Base-by-base conservation (phyloP, 35 echinoderm and acorn worm genomes). In the Heliocidaris erythrogramma region DNA sequence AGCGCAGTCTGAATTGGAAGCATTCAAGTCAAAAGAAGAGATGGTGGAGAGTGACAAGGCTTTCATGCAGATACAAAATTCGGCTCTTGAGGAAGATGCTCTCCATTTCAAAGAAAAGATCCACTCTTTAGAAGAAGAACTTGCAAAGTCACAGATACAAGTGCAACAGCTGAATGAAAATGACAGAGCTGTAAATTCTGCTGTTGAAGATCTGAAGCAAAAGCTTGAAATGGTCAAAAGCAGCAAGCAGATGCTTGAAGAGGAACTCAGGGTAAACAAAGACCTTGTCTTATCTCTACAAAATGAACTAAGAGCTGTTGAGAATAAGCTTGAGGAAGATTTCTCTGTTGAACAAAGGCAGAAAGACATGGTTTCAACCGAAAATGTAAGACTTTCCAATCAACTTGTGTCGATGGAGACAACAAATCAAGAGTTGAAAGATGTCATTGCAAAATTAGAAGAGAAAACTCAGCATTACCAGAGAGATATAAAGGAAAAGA, bases 401-500 rank as follows among this genome's bases (percentile, higher is more conserved):
- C 31, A 86, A 31, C 52, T 94, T 30, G 91, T 86, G 4, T 35
- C 30, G 2, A 84, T 93, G 2, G 30, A 85, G 17, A 94, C 27
- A 27, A 91, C 92, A 71, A 96, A 88, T 27, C 84, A 96, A 31
- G 31, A 94, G 85, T 29, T 96, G 2, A 61, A 86, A 29, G 65
- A 93, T 49, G 65, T 49, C 21, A 71, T 96, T 18, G 85, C 85
- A 53, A 31, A 87, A 31, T 89, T 48, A 89, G 11, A 89, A 48
- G 47, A 48, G 29, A 24, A 31, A 13, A 89, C 31, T 35, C 61
- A 86, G 6, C 13, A 53, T 21, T 91, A 96, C 17, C 49, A 93
- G 60, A 31, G 29, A 94, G 84, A 85, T 50, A 8, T 85, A 47
- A 85, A 52, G 32, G 88, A 96, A n/a, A 93, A 96, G 85, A 93